phyloP scores from a whole-genome alignment of 1,140 invertebrate species.

The Phenacoccus solenopsis region DNA sequence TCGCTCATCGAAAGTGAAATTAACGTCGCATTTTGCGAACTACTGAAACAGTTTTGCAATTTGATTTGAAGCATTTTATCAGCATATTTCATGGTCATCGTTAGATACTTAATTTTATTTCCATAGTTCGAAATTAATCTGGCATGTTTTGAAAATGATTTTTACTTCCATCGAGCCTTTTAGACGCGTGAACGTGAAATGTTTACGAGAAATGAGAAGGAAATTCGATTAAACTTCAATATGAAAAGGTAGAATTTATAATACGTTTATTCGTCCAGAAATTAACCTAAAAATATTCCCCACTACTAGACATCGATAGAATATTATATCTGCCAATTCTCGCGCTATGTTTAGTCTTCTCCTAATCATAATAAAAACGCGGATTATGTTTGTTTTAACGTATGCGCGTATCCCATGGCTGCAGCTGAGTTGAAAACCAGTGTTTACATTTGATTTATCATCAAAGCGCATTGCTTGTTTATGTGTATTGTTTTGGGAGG shows the following conservation, averaged over 20 bases:
- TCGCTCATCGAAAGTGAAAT: too few species aligned
- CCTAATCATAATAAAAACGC: not conserved
- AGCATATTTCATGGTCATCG: not conserved
- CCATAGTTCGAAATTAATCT: not conserved
- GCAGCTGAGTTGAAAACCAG: not conserved
- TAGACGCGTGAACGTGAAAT: too few species aligned
- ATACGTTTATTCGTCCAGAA: too few species aligned
- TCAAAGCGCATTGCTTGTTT: not conserved
- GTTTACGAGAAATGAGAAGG: too few species aligned
- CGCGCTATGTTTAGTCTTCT: not conserved
- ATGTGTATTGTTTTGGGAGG: too few species aligned
- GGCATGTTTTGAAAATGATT: too few species aligned
- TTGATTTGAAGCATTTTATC: conserved; percentile 3
- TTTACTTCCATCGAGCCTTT: too few species aligned
- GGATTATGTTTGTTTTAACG: not conserved
- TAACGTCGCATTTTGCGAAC: not conserved
- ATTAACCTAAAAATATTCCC: too few species aligned
- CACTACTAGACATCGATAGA: too few species aligned
- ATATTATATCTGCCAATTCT: not conserved
- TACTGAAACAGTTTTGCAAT: not conserved
- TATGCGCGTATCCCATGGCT: too few species aligned
- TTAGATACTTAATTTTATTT: not conserved
- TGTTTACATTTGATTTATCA: not conserved
- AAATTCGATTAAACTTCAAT: too few species aligned
- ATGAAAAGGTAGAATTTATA: too few species aligned